A percentile compares a stretch with the other conserved stretches of the same genome.
These are phyloP conservation scores for Leptonema lineaticorne DNA, from an alignment of 1,140 invertebrate species.

Conservation along the genomic window DNA sequence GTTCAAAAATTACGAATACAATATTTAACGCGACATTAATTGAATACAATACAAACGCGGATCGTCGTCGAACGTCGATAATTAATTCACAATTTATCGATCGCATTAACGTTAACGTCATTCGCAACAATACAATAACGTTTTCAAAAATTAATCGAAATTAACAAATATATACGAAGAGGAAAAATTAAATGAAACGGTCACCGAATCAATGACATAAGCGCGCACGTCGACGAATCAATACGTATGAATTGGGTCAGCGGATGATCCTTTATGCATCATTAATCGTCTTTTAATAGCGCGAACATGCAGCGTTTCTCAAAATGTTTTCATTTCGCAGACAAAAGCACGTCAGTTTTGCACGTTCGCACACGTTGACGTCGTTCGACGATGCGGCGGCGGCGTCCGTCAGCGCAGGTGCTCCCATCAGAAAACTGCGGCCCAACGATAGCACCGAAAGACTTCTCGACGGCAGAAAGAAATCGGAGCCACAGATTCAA, in stretches of 20 bases:
- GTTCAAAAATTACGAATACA: too few species aligned
- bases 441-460: conserved; percentile 53
- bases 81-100: too few species aligned
- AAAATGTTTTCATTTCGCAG: conserved; percentile 49
- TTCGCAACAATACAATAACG: too few species aligned
- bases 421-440: conserved; percentile 52
- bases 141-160: too few species aligned
- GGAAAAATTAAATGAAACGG: too few species aligned
- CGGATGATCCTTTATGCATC: background rate
- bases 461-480: conserved; percentile 36
- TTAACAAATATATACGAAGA: too few species aligned
- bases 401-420: conserved; percentile 52
- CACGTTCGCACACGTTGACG: conserved; percentile 77
- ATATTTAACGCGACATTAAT: too few species aligned
- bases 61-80: too few species aligned
- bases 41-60: too few species aligned
- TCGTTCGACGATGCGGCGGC: conserved; percentile 74
- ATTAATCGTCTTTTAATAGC: background rate
- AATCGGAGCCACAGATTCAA: conserved; percentile 33
- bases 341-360: conserved; percentile 89
- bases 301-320: background rate
- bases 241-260: background rate
- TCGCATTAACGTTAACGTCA: too few species aligned
- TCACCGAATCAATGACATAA: too few species aligned
- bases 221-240: background rate